Percentiles rank a stretch among this genome's conserved stretches.
Evolutionary conservation across 2,797 vertebrate genomes (phyloP).

Genomic region (Hephaestus fuliginosus): DNA sequence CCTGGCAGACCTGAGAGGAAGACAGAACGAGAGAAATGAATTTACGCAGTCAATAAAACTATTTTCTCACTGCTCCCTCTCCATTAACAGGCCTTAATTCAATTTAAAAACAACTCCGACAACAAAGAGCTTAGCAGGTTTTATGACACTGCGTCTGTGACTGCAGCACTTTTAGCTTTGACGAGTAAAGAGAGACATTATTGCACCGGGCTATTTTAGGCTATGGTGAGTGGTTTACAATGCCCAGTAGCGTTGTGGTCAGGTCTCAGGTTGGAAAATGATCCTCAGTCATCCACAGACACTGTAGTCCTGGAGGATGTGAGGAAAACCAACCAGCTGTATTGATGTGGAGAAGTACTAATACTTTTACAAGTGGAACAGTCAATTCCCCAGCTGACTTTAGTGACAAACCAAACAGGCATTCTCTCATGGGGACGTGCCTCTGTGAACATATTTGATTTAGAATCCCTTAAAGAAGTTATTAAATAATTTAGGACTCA

Average conservation of each 20-base stretch:
- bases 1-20: slow-evolving; percentile 93
- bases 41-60: slow-evolving; percentile 53
- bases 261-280: slow-evolving; percentile 81
- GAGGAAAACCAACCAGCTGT: slow-evolving; percentile 74
- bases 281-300: slow-evolving; percentile 79
- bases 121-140: slow-evolving; percentile 68
- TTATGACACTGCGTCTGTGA: slow-evolving; percentile 69
- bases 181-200: slow-evolving; percentile 75
- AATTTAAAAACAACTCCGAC: slow-evolving; percentile 69
- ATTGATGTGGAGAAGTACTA: slow-evolving; percentile 79
- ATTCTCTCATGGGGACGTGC: slow-evolving; percentile 64
- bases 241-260: slow-evolving; percentile 82
- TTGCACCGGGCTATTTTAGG: slow-evolving; percentile 77
- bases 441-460: slow-evolving; percentile 81
- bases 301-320: slow-evolving; percentile 72
- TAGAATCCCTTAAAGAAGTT: slow-evolving; percentile 76
- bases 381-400: slow-evolving; percentile 76
- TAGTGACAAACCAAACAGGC: slow-evolving; percentile 73
- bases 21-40: slow-evolving; percentile 58
- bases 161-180: slow-evolving; percentile 62
- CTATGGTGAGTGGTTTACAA: slow-evolving; percentile 81
- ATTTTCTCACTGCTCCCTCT: slow-evolving; percentile 37
- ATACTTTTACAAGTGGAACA: slow-evolving; percentile 78
- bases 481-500: slow-evolving; percentile 77
- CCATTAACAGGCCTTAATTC: slow-evolving; percentile 72